Conservation (phyloP, 2,113 vertebrate genomes). For the Crocuta crocuta region DNA sequence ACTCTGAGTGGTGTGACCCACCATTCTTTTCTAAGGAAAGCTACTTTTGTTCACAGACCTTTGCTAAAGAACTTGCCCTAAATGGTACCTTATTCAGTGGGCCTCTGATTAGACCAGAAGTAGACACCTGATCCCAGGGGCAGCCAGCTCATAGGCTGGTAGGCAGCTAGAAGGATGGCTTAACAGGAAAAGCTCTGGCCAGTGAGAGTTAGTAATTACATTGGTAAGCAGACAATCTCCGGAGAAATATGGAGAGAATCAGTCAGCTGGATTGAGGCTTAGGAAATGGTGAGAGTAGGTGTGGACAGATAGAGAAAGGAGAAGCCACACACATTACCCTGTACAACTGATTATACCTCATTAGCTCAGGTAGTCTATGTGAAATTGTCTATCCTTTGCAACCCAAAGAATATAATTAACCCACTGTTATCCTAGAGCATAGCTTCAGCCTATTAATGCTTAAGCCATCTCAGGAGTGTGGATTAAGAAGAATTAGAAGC, state of each 20-base stretch:
- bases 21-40: conserved; percentile 30
- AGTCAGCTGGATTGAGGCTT: not conserved
- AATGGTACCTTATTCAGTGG: not conserved
- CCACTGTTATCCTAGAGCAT: conserved; percentile 3
- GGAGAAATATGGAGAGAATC: not conserved
- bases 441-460: conserved; percentile 34
- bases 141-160: not conserved
- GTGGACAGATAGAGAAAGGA: not conserved
- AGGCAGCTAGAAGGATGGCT: not conserved
- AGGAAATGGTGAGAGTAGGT: not conserved
- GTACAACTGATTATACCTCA: not conserved
- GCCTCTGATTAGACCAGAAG: not conserved
- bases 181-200: not conserved
- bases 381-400: conserved; percentile 60
- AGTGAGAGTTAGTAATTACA: not conserved
- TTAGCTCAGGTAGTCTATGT: not conserved
- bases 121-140: not conserved
- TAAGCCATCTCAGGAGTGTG: conserved; percentile 21
- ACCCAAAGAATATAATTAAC: conserved; percentile 31
- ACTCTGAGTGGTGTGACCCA: too few relatives aligned
- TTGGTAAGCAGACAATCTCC: not conserved
- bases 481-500: conserved; percentile 63
- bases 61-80: not conserved
- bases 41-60: not conserved
- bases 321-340: not conserved